Conservation (phyloP, 2,113 vertebrate genomes). For the Chionomys nivalis region DNA sequence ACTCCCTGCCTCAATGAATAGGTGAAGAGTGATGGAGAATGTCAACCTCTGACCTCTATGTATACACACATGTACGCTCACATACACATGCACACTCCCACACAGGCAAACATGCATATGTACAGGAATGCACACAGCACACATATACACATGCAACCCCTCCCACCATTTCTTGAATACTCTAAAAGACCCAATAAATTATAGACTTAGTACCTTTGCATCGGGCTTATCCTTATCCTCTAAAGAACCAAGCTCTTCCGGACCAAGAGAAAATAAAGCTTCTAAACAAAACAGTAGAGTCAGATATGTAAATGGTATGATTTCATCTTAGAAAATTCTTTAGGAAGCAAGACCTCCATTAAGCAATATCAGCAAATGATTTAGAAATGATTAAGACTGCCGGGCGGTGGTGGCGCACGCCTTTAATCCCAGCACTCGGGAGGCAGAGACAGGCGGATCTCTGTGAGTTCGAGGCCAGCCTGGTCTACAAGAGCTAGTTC, state of each 20-base stretch:
- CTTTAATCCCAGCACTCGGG: too few species aligned
- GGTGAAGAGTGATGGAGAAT: neutral
- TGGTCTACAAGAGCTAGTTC: too few species aligned
- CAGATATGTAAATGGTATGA: neutral
- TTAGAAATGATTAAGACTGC: too few species aligned
- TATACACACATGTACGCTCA: neutral
- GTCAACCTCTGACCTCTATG: neutral
- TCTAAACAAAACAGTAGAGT: constrained; percentile 86
- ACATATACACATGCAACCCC: neutral
- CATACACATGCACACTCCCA: neutral
- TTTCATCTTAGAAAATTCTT: constrained; percentile 34
- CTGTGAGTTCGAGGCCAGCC: too few species aligned
- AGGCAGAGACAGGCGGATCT: too few species aligned
- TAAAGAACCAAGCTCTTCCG: constrained; percentile 92
- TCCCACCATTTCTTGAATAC: neutral
- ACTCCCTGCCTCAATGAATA: neutral
- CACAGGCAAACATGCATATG: neutral
- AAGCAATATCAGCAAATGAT: constrained; percentile 6
- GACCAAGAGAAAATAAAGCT: constrained; percentile 93
- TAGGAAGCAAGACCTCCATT: constrained; percentile 26
- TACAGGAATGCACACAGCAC: neutral
- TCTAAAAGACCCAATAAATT: neutral
- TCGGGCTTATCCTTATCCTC: constrained; percentile 90
- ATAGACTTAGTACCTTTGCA: constrained; percentile 87
- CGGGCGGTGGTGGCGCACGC: too few species aligned